phyloP scores from a whole-genome alignment of 2,888 invertebrate genomes.

The Calameuta idolon region DNA sequence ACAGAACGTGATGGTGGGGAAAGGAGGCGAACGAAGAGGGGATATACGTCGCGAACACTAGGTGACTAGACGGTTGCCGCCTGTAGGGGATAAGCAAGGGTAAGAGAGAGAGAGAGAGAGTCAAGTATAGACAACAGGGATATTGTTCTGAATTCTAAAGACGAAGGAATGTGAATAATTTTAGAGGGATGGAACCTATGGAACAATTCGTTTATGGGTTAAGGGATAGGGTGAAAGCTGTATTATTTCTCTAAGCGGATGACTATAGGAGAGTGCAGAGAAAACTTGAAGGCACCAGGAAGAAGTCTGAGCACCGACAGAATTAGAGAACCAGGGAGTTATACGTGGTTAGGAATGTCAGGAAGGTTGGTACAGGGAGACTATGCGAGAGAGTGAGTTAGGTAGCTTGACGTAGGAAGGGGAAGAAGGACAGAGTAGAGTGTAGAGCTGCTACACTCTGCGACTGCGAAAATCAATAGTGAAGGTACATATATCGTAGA shows the following conservation, averaged over 20 bases:
- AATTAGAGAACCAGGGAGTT: constrained; percentile 18
- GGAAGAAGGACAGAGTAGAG: constrained; percentile 5
- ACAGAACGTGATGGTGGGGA: constrained; percentile 16
- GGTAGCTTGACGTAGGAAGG: constrained; percentile 2
- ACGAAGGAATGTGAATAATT: neutral
- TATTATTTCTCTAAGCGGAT: neutral
- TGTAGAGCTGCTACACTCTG: constrained; percentile 21
- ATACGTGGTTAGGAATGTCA: constrained; percentile 16
- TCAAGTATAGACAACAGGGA: too few species aligned
- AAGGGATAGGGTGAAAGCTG: neutral
- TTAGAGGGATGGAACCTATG: neutral
- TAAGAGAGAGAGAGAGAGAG: constrained; percentile 6
- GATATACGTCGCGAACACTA: constrained; percentile 13
- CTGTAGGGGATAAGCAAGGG: constrained; percentile 16
- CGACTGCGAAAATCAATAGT: constrained; percentile 47
- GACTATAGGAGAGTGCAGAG: neutral
- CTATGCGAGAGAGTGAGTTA: neutral
- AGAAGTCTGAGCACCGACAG: constrained; percentile 11
- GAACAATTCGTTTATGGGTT: neutral
- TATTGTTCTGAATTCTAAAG: neutral
- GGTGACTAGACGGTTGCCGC: neutral
- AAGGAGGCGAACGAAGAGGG: constrained; percentile 10
- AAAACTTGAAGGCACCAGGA: neutral
- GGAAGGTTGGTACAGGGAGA: constrained; percentile 2
- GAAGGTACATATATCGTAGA: constrained; percentile 52